These are phyloP conservation scores for Thomomys bottae DNA, from an alignment of 2,113 vertebrate genomes.

Conservation along the genomic window DNA sequence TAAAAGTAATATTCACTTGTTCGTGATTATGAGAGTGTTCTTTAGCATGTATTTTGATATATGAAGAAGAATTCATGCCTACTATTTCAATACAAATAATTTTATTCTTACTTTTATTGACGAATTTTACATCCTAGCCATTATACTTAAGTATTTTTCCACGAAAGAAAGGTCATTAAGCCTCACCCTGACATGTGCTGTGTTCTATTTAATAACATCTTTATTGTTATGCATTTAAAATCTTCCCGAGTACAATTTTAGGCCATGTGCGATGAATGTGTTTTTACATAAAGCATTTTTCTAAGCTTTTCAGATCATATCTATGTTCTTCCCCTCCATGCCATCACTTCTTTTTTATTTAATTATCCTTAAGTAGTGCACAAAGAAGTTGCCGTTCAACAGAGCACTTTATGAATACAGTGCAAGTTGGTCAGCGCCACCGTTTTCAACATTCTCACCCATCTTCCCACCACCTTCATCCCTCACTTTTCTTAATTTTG, in stretches of 20 bases:
- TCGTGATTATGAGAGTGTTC: background rate
- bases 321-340: background rate
- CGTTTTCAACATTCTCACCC: too few species aligned
- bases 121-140: background rate
- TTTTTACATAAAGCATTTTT: background rate
- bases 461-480: too few species aligned
- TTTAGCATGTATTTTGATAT: background rate
- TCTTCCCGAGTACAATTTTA: slow-evolving; percentile 4
- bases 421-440: too few species aligned
- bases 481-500: too few species aligned
- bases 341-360: too few species aligned
- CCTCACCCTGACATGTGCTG: background rate
- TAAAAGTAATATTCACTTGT: slow-evolving; percentile 1
- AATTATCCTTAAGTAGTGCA: too few species aligned
- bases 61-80: background rate
- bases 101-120: slow-evolving; percentile 39
- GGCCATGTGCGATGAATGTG: background rate
- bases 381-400: too few species aligned
- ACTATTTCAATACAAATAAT: background rate
- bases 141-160: slow-evolving; percentile 9
- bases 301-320: background rate
- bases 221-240: background rate
- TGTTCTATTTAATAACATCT: background rate
- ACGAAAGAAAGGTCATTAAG: background rate
- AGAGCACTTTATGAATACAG: too few species aligned